phyloP scores from a whole-genome alignment of 2,888 invertebrate species.

The Alentia gelatinosa region DNA sequence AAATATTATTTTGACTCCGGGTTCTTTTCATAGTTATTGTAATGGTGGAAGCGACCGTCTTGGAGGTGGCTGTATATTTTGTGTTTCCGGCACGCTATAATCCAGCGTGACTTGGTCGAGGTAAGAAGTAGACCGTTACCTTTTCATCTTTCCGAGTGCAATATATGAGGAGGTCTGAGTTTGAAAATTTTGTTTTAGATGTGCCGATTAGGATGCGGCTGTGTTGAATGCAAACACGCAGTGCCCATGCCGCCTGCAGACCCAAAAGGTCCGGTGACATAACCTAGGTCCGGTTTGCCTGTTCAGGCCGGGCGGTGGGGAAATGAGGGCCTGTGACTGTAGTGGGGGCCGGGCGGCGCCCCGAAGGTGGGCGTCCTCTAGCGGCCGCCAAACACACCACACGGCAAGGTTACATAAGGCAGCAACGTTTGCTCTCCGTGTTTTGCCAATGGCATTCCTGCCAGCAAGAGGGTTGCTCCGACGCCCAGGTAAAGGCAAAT shows the following conservation, averaged over 20 bases:
- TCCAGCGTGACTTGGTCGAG: background rate
- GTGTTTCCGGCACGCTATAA: no score
- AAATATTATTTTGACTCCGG: no score
- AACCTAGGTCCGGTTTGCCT: background rate
- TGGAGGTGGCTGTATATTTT: background rate
- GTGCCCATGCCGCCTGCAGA: background rate
- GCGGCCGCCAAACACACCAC: background rate
- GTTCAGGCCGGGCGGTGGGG: background rate
- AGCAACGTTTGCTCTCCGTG: slow-evolving; percentile 39
- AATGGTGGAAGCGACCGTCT: no score
- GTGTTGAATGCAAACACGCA: slow-evolving; percentile 46
- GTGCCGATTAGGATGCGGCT: slow-evolving; percentile 44
- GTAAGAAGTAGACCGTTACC: background rate
- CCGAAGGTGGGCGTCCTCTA: background rate
- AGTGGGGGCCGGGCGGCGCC: background rate
- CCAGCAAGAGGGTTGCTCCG: slow-evolving; percentile 9
- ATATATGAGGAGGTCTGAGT: background rate
- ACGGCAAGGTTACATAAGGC: slow-evolving; percentile 20
- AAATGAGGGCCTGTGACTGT: slow-evolving; percentile 9
- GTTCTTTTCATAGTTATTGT: no score
- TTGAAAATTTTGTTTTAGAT: slow-evolving; percentile 46
- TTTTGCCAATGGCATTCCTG: slow-evolving; percentile 44
- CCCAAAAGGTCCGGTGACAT: background rate
- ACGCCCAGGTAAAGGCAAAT: slow-evolving; percentile 25
- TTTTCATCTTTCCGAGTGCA: background rate